These are phyloP conservation scores for Dioctria rufipes DNA, from an alignment of 2,888 invertebrate genomes.

Conservation along the genomic window DNA sequence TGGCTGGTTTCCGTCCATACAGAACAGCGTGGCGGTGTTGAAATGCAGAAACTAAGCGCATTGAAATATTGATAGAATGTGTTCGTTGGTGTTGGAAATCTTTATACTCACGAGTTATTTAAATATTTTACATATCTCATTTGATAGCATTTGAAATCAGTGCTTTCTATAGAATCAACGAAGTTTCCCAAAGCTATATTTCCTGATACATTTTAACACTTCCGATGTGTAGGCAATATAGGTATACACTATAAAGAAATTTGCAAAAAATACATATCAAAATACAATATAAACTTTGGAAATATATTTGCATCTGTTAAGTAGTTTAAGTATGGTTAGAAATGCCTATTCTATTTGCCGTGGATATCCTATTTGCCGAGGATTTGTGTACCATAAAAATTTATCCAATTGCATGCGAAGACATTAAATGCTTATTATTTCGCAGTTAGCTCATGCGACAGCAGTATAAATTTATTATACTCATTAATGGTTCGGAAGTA, in stretches of 20 bases:
- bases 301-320: too few relatives aligned
- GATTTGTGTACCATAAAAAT: too few relatives aligned
- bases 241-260: neutral
- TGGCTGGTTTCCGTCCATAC: conserved; percentile 3
- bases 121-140: conserved; percentile 23
- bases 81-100: neutral
- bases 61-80: conserved; percentile 31
- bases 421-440: too few relatives aligned
- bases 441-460: too few relatives aligned
- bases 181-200: neutral
- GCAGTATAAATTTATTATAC: too few relatives aligned
- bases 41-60: neutral
- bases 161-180: neutral
- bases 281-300: too few relatives aligned
- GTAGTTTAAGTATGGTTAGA: too few relatives aligned
- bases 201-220: neutral
- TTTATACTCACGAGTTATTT: conserved; percentile 37
- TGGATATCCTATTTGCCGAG: too few relatives aligned
- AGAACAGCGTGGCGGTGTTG: neutral
- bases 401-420: too few relatives aligned
- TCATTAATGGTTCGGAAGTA: too few relatives aligned
- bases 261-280: neutral
- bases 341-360: too few relatives aligned
- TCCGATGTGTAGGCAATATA: neutral
- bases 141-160: conserved; percentile 44